Conservation (phyloP, 2,113 vertebrate genomes). For the Dunckerocampus dactyliophorus region DNA sequence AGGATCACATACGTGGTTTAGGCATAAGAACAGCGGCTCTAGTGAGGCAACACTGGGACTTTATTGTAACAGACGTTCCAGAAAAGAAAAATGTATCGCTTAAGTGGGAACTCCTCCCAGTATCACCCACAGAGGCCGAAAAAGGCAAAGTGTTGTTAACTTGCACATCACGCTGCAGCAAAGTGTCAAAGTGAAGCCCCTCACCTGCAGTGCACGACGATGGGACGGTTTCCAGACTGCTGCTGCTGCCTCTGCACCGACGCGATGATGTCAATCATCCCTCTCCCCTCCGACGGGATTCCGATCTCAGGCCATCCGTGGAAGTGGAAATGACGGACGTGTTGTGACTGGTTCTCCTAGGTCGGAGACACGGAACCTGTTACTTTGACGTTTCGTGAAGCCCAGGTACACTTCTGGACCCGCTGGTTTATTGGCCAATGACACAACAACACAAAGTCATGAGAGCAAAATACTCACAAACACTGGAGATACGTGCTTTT, state of each 20-base stretch:
- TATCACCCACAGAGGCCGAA: background rate
- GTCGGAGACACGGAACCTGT: background rate
- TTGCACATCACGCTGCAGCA: constrained; percentile 6
- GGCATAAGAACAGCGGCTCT: constrained; percentile 55
- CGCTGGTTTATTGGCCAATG: no score
- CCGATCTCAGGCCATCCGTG: constrained; percentile 95
- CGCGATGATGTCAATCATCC: constrained; percentile 89
- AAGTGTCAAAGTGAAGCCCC: constrained; percentile 9
- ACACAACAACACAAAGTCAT: no score
- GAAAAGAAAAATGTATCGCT: constrained; percentile 21
- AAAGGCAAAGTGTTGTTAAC: no score
- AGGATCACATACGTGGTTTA: constrained; percentile 72
- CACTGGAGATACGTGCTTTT: no score
- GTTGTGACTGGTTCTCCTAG: constrained; percentile 78
- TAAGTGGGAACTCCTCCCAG: constrained; percentile 23
- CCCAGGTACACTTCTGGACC: no score
- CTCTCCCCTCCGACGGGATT: constrained; percentile 84
- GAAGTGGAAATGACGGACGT: constrained; percentile 89
- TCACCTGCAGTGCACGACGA: constrained; percentile 96
- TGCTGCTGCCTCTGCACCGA: constrained; percentile 86
- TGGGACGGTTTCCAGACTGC: constrained; percentile 78
- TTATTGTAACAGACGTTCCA: constrained; percentile 52
- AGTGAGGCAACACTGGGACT: constrained; percentile 53
- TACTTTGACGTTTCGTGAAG: background rate
- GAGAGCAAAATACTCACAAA: no score